Conservation (phyloP, 2,888 invertebrate genomes). For the Tinea semifulvella region DNA sequence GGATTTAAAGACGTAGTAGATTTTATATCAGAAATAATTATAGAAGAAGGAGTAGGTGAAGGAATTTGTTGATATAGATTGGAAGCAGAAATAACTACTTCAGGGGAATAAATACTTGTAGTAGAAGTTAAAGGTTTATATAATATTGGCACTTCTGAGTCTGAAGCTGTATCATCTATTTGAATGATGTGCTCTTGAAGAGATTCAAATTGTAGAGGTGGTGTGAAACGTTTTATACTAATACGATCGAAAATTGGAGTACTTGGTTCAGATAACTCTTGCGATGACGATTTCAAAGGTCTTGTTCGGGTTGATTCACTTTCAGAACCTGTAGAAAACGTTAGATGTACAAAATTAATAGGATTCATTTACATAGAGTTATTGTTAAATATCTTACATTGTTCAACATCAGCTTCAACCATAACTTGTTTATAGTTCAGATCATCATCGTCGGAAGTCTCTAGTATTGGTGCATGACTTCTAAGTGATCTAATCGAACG, state of each 20-base stretch:
- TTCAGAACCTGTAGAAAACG: constrained; percentile 32
- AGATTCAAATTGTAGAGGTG: constrained; percentile 33
- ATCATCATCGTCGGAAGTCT: constrained; percentile 60
- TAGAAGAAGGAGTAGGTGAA: constrained; percentile 9
- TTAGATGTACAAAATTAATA: too few species aligned
- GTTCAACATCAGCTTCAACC: constrained; percentile 54
- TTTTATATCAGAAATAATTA: constrained; percentile 27
- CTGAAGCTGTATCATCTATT: constrained; percentile 42
- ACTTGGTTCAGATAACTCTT: constrained; percentile 39
- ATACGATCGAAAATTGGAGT: constrained; percentile 34
- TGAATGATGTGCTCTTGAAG: constrained; percentile 39
- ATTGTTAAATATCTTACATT: constrained; percentile 34
- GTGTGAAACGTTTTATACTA: constrained; percentile 29
- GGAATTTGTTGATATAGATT: constrained; percentile 25
- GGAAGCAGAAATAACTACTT: constrained; percentile 50
- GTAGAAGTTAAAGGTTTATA: constrained; percentile 50
- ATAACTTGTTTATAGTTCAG: constrained; percentile 42
- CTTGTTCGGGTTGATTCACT: constrained; percentile 38
- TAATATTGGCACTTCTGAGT: constrained; percentile 30
- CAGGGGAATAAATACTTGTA: constrained; percentile 32
- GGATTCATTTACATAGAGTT: too few species aligned
- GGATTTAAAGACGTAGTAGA: constrained; percentile 23
- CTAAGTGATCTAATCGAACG: constrained; percentile 46
- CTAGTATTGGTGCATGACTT: constrained; percentile 68
- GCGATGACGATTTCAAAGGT: constrained; percentile 37